Evolutionary conservation across 2,888 invertebrate genomes (phyloP), one percentile per base, ranked within the genome.

Genomic region (Lithosia quadra): DNA sequence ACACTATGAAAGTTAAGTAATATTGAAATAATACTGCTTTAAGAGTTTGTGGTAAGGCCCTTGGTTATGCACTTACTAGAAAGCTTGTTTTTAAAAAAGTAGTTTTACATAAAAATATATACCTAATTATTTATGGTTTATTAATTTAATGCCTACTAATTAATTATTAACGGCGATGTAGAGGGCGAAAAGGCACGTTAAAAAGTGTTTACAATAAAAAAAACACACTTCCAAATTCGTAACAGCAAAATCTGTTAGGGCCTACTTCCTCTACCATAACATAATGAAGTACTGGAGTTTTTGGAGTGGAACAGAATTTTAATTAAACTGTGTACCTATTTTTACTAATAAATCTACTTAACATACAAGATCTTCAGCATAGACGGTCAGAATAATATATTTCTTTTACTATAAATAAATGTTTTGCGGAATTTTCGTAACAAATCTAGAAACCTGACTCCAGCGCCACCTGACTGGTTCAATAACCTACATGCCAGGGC

Each of bases 211-310:
- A 0, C 8, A 7, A 49, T 49, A 11, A 18, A 49, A 49, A n/a
- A 49, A 9, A 49, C 49, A 9, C n/a, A 9, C 18, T 1, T 49
- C 1, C 1, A 49, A 49, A 49, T n/a, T 43, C 18, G 7, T n/a
- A 49, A 49, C n/a, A 49, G 49, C 49, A 49, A 49, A 49, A n/a
- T n/a, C 49, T 49, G 49, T n/a, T 49, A 49, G 49, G 43, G 43
- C 43, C 43, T 43, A 43, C 43, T 43, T 18, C 18, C 43, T 43
- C 43, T 15, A 39, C 15, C 5, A 39, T 39, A 15, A 39, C 39
- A 39, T n/a, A n/a, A 34, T 43, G 7, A 18, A 43, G 43, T 43
- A 18, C 43, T 18, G 43, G 1, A 43, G 43, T 49, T 49, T 49
- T 49, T 49, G 49, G 49, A 49, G 49, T 18, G n/a, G 49, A 49